phyloP scores from a whole-genome alignment of 2,888 invertebrate genomes.

The Fragum sueziense region DNA sequence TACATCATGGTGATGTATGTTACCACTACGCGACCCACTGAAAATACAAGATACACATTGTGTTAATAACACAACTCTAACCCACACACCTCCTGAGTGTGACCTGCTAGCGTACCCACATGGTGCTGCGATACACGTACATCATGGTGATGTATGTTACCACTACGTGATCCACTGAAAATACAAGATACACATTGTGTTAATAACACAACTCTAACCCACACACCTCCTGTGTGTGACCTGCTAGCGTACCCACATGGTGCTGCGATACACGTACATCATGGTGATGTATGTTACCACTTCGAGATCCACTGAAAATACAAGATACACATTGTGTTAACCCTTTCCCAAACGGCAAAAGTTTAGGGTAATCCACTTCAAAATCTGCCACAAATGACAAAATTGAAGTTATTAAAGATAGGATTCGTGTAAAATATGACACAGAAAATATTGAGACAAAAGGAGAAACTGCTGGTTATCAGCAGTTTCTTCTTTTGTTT shows the following conservation, averaged over 20 bases:
- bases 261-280: slow-evolving; percentile 89
- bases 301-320: slow-evolving; percentile 89
- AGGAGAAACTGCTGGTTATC: no score
- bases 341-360: neutral
- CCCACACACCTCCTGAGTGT: slow-evolving; percentile 90
- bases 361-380: no score
- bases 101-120: slow-evolving; percentile 88
- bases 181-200: no score
- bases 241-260: slow-evolving; percentile 87
- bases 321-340: neutral
- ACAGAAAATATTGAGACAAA: neutral
- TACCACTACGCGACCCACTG: slow-evolving; percentile 93
- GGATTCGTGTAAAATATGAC: neutral
- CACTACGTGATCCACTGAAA: slow-evolving; percentile 90
- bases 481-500: no score
- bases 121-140: slow-evolving; percentile 94
- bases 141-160: slow-evolving; percentile 96
- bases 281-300: slow-evolving; percentile 88
- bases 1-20: slow-evolving; percentile 97
- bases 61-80: slow-evolving; percentile 99
- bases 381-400: no score
- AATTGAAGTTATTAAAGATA: no score
- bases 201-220: slow-evolving; percentile 99
- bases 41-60: no score
- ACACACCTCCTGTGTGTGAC: slow-evolving; percentile 89